Percentiles rank a stretch among this genome's conserved stretches.
These are phyloP conservation scores for Pogonognathellus flavescens DNA, from an alignment of 1,140 invertebrate genomes.

Conservation along the genomic window DNA sequence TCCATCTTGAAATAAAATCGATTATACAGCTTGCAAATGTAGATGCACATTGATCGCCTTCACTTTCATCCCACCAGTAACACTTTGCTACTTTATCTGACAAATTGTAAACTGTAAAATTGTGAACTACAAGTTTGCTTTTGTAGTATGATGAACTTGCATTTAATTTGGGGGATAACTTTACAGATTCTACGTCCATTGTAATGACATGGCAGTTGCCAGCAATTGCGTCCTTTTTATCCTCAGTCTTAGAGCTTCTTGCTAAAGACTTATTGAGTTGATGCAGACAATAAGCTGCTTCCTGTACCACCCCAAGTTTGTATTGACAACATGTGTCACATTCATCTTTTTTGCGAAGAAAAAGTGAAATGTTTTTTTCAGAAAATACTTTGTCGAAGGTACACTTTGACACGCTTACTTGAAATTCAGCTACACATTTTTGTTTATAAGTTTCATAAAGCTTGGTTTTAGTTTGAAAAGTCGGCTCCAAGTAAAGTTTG, in stretches of 20 bases:
- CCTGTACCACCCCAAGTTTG: slow-evolving; percentile 68
- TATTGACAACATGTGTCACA: slow-evolving; percentile 68
- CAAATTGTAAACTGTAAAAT: slow-evolving; percentile 61
- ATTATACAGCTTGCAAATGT: slow-evolving; percentile 43
- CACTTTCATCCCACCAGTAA: slow-evolving; percentile 59
- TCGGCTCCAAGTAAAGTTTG: background rate
- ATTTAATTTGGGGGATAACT: slow-evolving; percentile 69
- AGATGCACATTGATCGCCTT: slow-evolving; percentile 46
- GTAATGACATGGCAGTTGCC: slow-evolving; percentile 65
- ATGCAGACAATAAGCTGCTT: slow-evolving; percentile 67
- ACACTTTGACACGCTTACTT: background rate
- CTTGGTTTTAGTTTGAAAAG: background rate
- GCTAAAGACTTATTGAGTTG: slow-evolving; percentile 65
- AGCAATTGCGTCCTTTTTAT: slow-evolving; percentile 61
- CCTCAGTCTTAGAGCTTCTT: slow-evolving; percentile 65
- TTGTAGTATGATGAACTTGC: slow-evolving; percentile 71
- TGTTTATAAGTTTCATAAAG: background rate
- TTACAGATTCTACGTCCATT: slow-evolving; percentile 70
- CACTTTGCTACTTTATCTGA: slow-evolving; percentile 53
- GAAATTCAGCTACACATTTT: too few species aligned
- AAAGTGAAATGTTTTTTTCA: background rate
- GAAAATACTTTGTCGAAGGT: background rate
- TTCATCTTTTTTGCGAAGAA: slow-evolving; percentile 11
- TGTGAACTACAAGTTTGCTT: slow-evolving; percentile 62
- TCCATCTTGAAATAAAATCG: slow-evolving; percentile 26